phyloP scores from a whole-genome alignment of 2,113 vertebrate genomes.

The Pseudolaguvia tuberculata region DNA sequence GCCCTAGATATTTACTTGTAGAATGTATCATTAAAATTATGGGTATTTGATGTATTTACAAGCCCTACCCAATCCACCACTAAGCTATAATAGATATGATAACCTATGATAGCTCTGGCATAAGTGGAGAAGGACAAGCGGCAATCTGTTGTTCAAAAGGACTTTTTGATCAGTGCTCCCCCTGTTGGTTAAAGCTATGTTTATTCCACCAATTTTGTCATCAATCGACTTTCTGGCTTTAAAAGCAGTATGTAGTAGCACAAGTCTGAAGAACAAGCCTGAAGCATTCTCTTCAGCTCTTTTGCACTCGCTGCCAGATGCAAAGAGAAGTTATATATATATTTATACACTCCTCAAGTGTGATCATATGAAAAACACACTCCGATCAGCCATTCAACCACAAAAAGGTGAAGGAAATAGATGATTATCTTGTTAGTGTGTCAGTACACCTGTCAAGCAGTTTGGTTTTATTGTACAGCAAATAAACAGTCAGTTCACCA shows the following conservation, averaged over 20 bases:
- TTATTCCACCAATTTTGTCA: conserved; percentile 46
- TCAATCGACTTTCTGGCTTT: conserved; percentile 10
- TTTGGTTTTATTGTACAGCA: no score
- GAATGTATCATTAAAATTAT: no score
- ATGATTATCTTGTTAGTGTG: no score
- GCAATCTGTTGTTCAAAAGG: background rate
- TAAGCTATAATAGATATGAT: background rate
- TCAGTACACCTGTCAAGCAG: no score
- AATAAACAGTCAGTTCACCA: no score
- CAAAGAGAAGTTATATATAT: background rate
- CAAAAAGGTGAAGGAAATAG: no score
- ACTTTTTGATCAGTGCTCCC: conserved; percentile 62
- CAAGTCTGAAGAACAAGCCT: conserved; percentile 23
- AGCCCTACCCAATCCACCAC: no score
- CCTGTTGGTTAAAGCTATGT: conserved; percentile 58
- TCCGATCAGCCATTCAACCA: no score
- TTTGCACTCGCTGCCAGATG: conserved; percentile 55
- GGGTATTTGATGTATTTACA: no score
- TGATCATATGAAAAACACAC: background rate
- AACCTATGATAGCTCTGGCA: no score
- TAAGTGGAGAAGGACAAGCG: conserved; percentile 16
- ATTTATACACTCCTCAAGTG: conserved; percentile 15
- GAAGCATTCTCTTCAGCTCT: conserved; percentile 49
- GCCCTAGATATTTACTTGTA: no score
- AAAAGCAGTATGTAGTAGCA: conserved; percentile 48